These are phyloP conservation scores for Ferdinandea cuprea DNA, from an alignment of 2,888 invertebrate genomes.

Conservation along the genomic window DNA sequence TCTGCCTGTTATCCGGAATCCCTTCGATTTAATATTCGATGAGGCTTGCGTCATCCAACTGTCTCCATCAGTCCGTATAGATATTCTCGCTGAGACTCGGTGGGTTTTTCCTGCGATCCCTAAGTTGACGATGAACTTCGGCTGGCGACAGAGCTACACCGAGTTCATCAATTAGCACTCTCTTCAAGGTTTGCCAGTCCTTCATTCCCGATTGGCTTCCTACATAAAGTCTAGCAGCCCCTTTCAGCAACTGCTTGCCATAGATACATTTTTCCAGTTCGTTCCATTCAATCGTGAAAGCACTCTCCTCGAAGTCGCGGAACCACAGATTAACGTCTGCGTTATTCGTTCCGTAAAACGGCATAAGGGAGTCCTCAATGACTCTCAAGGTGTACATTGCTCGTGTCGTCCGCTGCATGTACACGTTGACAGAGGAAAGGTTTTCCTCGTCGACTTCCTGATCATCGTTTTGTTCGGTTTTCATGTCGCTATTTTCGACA, in stretches of 20 bases:
- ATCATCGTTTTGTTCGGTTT: neutral
- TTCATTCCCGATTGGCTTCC: conserved; percentile 39
- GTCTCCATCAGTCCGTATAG: conserved; percentile 49
- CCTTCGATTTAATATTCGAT: conserved; percentile 62
- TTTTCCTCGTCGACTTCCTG: neutral
- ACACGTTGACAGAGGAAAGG: neutral
- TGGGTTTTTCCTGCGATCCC: conserved; percentile 34
- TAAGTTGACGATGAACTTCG: conserved; percentile 39
- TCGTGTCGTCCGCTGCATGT: neutral
- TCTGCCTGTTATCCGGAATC: conserved; percentile 32
- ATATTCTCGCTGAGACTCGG: conserved; percentile 42
- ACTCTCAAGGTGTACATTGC: conserved; percentile 31
- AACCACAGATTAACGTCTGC: conserved; percentile 35
- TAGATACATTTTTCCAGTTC: conserved; percentile 26
- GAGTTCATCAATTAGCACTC: conserved; percentile 39
- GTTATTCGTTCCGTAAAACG: conserved; percentile 9
- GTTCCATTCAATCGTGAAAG: conserved; percentile 19
- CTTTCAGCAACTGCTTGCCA: conserved; percentile 43
- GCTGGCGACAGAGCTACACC: conserved; percentile 33
- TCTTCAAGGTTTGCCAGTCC: conserved; percentile 53
- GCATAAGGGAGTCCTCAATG: conserved; percentile 21
- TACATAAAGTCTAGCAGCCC: conserved; percentile 37
- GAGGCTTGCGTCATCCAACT: conserved; percentile 53
- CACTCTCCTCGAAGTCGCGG: conserved; percentile 30
- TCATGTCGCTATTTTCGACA: neutral